Conservation (phyloP, 64 coral and sea anemone species). For the Astreopora myriophthalma region DNA sequence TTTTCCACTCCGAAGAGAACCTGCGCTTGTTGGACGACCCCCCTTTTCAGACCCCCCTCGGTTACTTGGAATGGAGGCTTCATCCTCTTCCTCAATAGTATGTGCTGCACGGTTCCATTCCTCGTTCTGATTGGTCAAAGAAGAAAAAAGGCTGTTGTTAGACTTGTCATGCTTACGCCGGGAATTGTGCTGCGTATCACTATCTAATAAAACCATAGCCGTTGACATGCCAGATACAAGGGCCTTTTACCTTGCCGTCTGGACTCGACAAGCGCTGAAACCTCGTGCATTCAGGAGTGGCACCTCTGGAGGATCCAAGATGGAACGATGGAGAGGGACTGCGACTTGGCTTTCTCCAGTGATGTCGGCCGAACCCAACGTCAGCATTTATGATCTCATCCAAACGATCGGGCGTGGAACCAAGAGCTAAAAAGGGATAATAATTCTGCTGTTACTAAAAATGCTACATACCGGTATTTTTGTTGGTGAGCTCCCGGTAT, state of each 20-base stretch:
- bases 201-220: no score
- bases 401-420: slow-evolving; percentile 63
- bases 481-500: no score
- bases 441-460: no score
- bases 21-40: slow-evolving; percentile 48
- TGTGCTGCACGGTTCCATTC: slow-evolving; percentile 52
- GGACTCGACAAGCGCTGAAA: slow-evolving; percentile 1
- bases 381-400: slow-evolving; percentile 75
- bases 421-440: slow-evolving; percentile 60
- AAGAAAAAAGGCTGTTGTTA: neutral
- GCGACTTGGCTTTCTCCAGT: slow-evolving; percentile 57
- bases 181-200: no score
- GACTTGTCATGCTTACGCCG: neutral
- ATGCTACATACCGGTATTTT: no score
- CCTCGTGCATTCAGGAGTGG: slow-evolving; percentile 2
- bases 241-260: slow-evolving; percentile 4
- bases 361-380: slow-evolving; percentile 55
- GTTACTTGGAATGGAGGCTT: neutral
- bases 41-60: neutral
- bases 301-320: slow-evolving; percentile 17
- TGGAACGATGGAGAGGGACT: slow-evolving; percentile 55
- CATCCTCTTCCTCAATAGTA: slow-evolving; percentile 61
- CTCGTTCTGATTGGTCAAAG: slow-evolving; percentile 11
- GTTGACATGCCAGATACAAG: neutral
- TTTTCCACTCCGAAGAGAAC: neutral